A percentile compares a stretch with the other conserved stretches of the same genome.
Conservation (phyloP, 2,888 invertebrate genomes). For the Thalpophila matura region DNA sequence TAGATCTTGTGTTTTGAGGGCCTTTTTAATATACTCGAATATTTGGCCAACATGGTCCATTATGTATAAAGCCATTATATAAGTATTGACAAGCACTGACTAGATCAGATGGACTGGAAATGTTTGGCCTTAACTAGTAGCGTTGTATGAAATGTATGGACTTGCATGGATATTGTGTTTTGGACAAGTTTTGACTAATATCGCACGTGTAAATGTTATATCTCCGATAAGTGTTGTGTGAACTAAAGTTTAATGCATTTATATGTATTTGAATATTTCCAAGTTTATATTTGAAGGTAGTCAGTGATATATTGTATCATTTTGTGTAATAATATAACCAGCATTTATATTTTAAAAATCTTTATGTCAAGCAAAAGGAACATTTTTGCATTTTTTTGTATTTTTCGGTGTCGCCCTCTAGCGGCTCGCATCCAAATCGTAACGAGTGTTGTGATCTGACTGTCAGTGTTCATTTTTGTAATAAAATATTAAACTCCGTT, state of each 20-base stretch:
- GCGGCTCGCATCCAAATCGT: conserved; percentile 25
- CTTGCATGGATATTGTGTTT: conserved; percentile 38
- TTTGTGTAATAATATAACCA: conserved; percentile 37
- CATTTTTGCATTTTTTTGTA: neutral
- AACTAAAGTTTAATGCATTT: conserved; percentile 2
- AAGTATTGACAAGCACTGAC: conserved; percentile 31
- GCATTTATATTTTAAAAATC: conserved; percentile 14
- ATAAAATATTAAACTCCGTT: conserved; percentile 57
- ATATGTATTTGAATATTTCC: conserved; percentile 34
- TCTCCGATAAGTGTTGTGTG: conserved; percentile 19
- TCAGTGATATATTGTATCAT: conserved; percentile 55
- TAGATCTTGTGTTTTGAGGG: neutral
- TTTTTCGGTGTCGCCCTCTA: conserved; percentile 54
- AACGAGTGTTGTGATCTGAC: conserved; percentile 63
- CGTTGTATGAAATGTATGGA: conserved; percentile 52
- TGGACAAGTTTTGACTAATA: conserved; percentile 16
- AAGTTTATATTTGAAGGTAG: conserved; percentile 29
- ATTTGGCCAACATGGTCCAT: neutral
- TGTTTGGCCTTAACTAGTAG: conserved; percentile 65
- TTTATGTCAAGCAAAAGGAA: neutral
- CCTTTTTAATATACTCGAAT: neutral
- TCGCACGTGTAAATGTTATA: conserved; percentile 4
- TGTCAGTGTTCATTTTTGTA: conserved; percentile 75
- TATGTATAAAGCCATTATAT: conserved; percentile 7
- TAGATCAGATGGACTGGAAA: conserved; percentile 62